Percentiles rank a stretch among this genome's conserved stretches.
phyloP scores from a whole-genome alignment of 2,888 invertebrate species.

The Callimorpha dominula region DNA sequence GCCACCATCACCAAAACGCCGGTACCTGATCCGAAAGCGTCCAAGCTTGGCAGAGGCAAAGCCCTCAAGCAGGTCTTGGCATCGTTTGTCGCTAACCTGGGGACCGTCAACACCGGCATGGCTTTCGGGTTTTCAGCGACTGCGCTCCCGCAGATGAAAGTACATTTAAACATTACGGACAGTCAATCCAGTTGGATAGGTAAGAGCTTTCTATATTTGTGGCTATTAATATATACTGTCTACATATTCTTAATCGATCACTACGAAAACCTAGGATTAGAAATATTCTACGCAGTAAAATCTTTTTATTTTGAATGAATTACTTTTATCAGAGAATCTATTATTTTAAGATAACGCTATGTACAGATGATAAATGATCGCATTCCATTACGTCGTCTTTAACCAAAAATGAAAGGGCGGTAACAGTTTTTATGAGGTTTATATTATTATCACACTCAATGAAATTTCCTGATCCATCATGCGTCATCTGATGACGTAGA shows the following conservation, averaged over 20 bases:
- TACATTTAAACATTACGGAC: conserved; percentile 83
- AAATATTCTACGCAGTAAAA: neutral
- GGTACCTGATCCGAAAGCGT: conserved; percentile 52
- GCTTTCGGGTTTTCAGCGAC: conserved; percentile 90
- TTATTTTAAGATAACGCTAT: conserved; percentile 1
- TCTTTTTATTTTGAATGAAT: neutral
- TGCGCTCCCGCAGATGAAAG: conserved; percentile 87
- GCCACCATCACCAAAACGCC: conserved; percentile 66
- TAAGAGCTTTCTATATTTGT: conserved; percentile 62
- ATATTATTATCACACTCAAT: neutral
- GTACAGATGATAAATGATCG: neutral
- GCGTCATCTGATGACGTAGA: neutral
- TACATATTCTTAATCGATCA: neutral
- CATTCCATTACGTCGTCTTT: neutral
- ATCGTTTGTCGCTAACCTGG: conserved; percentile 88
- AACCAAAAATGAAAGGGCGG: neutral
- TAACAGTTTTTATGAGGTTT: neutral
- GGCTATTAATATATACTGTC: neutral
- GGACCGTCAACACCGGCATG: conserved; percentile 90
- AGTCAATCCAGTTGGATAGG: conserved; percentile 90
- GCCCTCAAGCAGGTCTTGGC: conserved; percentile 87
- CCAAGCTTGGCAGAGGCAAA: conserved; percentile 77
- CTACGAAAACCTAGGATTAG: neutral
- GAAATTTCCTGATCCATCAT: neutral
- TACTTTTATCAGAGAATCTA: neutral